phyloP scores from a whole-genome alignment of 2,113 vertebrate genomes.

The Calyptommatus sinebrachiatus region DNA sequence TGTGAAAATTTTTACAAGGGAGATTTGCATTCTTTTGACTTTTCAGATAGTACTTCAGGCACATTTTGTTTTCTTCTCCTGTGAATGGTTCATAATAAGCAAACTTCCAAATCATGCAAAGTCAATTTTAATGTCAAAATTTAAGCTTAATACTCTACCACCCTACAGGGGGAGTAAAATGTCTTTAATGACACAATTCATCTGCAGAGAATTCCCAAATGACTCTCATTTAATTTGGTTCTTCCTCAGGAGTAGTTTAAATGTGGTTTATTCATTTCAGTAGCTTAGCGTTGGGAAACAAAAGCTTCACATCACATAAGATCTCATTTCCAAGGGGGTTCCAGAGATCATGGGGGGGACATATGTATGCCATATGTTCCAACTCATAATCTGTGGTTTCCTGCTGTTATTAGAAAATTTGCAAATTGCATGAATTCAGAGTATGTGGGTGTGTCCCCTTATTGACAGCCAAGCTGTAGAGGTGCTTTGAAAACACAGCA shows the following conservation, averaged over 20 bases:
- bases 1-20: neutral
- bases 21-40: neutral
- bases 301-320: constrained; percentile 47
- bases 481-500: neutral
- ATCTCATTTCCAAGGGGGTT: constrained; percentile 55
- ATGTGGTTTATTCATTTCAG: constrained; percentile 70
- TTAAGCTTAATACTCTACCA: constrained; percentile 24
- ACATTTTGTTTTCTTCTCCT: neutral
- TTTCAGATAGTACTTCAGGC: neutral
- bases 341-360: constrained; percentile 49
- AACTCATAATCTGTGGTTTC: constrained; percentile 48
- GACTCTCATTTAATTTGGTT: constrained; percentile 65
- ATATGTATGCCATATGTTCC: constrained; percentile 41
- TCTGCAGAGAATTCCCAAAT: constrained; percentile 67
- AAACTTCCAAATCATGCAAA: constrained; percentile 26
- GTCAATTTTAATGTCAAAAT: constrained; percentile 32
- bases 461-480: neutral
- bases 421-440: constrained; percentile 53
- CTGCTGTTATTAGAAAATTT: constrained; percentile 52
- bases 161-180: constrained; percentile 14
- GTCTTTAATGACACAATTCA: constrained; percentile 64
- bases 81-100: neutral
- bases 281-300: constrained; percentile 54
- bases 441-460: neutral
- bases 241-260: constrained; percentile 62